These are phyloP conservation scores for Monopis laevigella DNA, from an alignment of 2,888 invertebrate genomes.

Conservation along the genomic window DNA sequence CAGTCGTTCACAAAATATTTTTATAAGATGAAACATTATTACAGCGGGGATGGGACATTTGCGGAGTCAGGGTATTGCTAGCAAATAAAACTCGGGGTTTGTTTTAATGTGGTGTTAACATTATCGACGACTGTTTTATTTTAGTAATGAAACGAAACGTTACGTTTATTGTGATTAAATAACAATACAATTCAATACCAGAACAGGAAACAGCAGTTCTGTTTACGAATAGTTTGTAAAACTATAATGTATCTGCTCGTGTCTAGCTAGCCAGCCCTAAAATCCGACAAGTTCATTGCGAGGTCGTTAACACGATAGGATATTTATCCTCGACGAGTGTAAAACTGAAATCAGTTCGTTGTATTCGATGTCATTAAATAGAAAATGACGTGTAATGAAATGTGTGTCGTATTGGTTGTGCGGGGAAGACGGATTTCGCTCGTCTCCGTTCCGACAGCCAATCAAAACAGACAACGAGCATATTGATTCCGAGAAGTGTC, in stretches of 20 bases:
- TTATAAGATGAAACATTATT: constrained; percentile 69
- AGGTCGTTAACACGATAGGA: constrained; percentile 64
- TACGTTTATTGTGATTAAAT: constrained; percentile 7
- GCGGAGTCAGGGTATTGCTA: too few relatives aligned
- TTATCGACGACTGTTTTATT: too few relatives aligned
- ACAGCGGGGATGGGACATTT: too few relatives aligned
- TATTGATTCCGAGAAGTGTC: constrained; percentile 69
- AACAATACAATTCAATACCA: constrained; percentile 19
- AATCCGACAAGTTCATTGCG: constrained; percentile 67
- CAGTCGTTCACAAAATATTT: constrained; percentile 67
- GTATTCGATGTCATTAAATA: constrained; percentile 63
- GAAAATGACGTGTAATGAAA: constrained; percentile 30
- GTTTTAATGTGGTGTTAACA: too few relatives aligned
- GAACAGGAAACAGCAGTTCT: constrained; percentile 46
- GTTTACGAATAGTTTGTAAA: constrained; percentile 10
- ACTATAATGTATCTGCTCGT: too few relatives aligned
- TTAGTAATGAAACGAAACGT: background rate
- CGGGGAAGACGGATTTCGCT: constrained; percentile 18
- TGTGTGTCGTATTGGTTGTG: constrained; percentile 34
- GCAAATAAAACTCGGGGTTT: too few relatives aligned
- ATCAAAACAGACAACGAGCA: constrained; percentile 68
- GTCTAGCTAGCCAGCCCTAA: constrained; percentile 32
- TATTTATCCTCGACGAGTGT: constrained; percentile 61
- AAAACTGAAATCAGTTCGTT: constrained; percentile 66
- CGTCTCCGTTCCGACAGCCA: constrained; percentile 38